Conservation (phyloP, 2,797 vertebrate genomes). For the Odontamblyopus rebecca region DNA sequence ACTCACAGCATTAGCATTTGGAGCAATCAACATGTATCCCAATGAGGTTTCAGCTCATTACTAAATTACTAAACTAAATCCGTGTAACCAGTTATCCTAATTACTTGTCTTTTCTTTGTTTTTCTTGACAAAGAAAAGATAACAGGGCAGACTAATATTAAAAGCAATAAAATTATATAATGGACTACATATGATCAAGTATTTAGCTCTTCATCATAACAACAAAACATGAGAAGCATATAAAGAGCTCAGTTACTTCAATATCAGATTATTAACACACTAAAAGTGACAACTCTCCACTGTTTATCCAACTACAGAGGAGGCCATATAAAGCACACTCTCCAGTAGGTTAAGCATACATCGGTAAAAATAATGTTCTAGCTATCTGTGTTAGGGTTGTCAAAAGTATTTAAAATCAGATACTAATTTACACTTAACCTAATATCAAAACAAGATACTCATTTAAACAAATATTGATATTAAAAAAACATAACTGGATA, state of each 20-base stretch:
- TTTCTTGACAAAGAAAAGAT: background rate
- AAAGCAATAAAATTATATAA: too few relatives aligned
- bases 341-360: too few relatives aligned
- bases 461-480: too few relatives aligned
- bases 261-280: background rate
- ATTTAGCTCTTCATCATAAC: background rate
- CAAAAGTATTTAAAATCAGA: too few relatives aligned
- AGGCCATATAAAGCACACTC: too few relatives aligned
- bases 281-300: background rate
- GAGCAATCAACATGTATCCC: constrained; percentile 9
- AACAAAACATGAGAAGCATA: background rate
- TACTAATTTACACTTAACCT: too few relatives aligned
- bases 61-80: background rate
- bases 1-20: constrained; percentile 15
- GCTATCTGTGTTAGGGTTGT: too few relatives aligned
- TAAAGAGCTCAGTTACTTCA: background rate
- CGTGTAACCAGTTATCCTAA: background rate
- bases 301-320: too few relatives aligned
- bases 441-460: too few relatives aligned
- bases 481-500: too few relatives aligned
- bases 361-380: too few relatives aligned
- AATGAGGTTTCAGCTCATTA: constrained; percentile 8
- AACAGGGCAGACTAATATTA: background rate
- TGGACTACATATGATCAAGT: too few relatives aligned
- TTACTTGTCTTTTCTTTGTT: background rate